Evolutionary conservation across 1,140 invertebrate species (phyloP).

Genomic region (Zaprionus davidi): DNA sequence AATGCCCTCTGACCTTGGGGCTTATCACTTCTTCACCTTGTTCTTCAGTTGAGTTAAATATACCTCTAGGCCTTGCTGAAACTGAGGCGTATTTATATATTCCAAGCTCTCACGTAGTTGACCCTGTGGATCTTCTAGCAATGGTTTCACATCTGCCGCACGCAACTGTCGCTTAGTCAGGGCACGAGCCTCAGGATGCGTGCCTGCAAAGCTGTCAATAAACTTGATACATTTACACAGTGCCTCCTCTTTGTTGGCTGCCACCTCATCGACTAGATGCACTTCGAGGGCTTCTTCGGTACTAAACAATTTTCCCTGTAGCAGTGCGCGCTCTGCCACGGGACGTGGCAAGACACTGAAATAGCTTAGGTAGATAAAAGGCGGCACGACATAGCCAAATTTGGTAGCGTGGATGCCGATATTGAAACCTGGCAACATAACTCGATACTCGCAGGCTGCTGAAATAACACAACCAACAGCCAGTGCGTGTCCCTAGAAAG

Average conservation of each 20-base stretch:
- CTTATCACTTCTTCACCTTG: conserved; percentile 28
- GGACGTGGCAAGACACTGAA: conserved; percentile 74
- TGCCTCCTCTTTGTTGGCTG: conserved; percentile 87
- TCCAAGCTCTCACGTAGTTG: conserved; percentile 87
- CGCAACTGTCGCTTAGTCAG: conserved; percentile 88
- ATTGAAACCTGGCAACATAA: conserved; percentile 90
- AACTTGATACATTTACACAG: conserved; percentile 88
- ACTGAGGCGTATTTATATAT: conserved; percentile 86
- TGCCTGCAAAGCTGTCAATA: conserved; percentile 87
- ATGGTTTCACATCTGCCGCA: conserved; percentile 84
- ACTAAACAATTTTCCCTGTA: conserved; percentile 89
- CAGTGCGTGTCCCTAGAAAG: conserved; percentile 89
- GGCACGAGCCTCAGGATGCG: conserved; percentile 87
- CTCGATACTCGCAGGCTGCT: conserved; percentile 92
- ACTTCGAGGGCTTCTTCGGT: conserved; percentile 90
- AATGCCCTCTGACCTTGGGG: background rate
- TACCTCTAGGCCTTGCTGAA: conserved; percentile 88
- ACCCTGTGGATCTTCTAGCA: conserved; percentile 87
- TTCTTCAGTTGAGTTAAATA: conserved; percentile 90
- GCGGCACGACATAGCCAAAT: conserved; percentile 90
- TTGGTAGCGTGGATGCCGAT: conserved; percentile 92
- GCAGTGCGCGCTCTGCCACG: conserved; percentile 90
- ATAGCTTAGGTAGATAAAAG: conserved; percentile 89
- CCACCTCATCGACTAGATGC: conserved; percentile 91
- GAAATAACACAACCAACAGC: conserved; percentile 93